Percentiles rank a stretch among this genome's conserved stretches.
Conservation (phyloP, 2,797 vertebrate genomes). For the Xenopus petersii region DNA sequence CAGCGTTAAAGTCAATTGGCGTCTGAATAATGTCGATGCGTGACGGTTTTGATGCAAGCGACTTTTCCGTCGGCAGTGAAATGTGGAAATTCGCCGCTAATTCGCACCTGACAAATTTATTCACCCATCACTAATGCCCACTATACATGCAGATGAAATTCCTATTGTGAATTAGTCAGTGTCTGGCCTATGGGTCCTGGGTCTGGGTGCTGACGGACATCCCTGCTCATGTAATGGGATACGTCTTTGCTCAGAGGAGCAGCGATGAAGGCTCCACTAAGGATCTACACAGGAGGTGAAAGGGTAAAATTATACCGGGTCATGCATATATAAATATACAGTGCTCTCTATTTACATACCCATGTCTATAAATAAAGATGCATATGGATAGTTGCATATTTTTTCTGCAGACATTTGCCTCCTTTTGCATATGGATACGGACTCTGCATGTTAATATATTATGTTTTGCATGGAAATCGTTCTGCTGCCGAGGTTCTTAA, state of each 20-base stretch:
- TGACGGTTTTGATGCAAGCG: too few relatives aligned
- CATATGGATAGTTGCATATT: conserved; percentile 33
- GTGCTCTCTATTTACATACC: conserved; percentile 11
- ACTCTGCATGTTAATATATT: conserved; percentile 37
- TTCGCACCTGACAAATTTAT: too few relatives aligned
- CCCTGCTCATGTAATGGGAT: conserved; percentile 24
- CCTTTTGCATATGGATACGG: conserved; percentile 27
- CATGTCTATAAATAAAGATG: conserved; percentile 44
- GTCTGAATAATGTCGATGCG: too few relatives aligned
- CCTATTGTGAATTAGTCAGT: too few relatives aligned
- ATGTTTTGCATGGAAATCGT: conserved; percentile 35
- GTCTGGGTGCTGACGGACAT: conserved; percentile 21
- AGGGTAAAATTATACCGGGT: background rate
- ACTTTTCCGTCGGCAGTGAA: too few relatives aligned
- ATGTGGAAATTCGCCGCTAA: too few relatives aligned
- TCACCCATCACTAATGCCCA: too few relatives aligned
- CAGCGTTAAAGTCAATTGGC: too few relatives aligned
- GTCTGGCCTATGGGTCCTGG: too few relatives aligned
- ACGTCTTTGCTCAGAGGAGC: conserved; percentile 20
- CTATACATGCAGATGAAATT: too few relatives aligned
- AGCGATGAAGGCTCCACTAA: background rate
- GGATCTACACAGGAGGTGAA: background rate
- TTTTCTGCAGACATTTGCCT: conserved; percentile 25
- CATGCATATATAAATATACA: conserved; percentile 30
- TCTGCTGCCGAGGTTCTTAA: background rate